Evolutionary conservation across 2,888 invertebrate genomes (phyloP), one percentile per base, ranked within the genome.

Genomic region (Pseudanteris insignis): DNA sequence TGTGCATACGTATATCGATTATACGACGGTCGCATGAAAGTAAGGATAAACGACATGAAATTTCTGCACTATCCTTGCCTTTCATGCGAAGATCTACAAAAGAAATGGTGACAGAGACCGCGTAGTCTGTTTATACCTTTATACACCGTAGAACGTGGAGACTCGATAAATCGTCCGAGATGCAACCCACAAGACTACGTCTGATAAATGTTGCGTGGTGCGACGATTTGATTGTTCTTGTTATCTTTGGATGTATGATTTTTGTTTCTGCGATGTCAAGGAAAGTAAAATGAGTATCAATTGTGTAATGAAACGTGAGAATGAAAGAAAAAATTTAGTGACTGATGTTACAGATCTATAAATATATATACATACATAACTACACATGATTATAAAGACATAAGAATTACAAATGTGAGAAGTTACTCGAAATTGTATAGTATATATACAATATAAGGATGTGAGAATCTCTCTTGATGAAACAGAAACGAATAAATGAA

Each of bases 341-440:
- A 68, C 67, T 66, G 67, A 70, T 66, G 69, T 68, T 67, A 67
- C 51, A 65, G 50, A 63, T 65, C 61, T 67, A 57, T 62, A 67
- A 60, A 64, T 64, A 65, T 66, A 60, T 62, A 65, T 54, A 63
- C 44, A 61, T 59, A 55, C 51, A 58, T 47, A 62, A 38, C 57
- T 46, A 58, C 40, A n/a, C n/a, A n/a, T n/a, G n/a, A n/a, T n/a
- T n/a, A n/a, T n/a, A n/a, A n/a, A n/a, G n/a, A n/a, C 40, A 63
- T 48, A 66, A 53, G 53, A 64, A 53, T 64, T 59, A 63, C 54
- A 67, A 59, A 64, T 65, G 66, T 53, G 62, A 66, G 57, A 67
- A 65, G 64, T 62, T 71, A 67, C 70, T 65, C 71, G 73, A 76
- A 66, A 67, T 72, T 74, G 74, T 76, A 76, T 73, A 76, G 71